Evolutionary conservation across 2,113 vertebrate species (phyloP).

Genomic region (Cochlearius cochlearius): DNA sequence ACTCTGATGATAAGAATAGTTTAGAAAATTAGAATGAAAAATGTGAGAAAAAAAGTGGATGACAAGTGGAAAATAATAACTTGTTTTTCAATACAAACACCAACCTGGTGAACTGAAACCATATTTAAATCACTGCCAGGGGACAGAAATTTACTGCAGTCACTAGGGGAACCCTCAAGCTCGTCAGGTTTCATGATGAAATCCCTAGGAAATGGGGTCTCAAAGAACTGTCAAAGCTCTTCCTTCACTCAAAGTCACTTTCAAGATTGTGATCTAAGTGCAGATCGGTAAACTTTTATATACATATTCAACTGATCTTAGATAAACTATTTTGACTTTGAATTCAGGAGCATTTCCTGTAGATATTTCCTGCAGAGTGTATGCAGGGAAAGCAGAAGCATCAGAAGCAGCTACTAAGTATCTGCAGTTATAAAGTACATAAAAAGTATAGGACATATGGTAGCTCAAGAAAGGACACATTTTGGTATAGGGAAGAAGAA

Average conservation of each 20-base stretch:
- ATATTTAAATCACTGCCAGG: not conserved
- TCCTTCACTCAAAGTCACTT: not conserved
- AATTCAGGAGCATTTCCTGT: not conserved
- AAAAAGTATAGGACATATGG: not conserved
- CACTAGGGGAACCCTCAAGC: not conserved
- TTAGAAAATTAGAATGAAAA: not conserved
- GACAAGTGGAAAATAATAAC: not conserved
- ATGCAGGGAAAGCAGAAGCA: not conserved
- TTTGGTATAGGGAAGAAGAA: not conserved
- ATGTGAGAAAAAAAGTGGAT: not conserved
- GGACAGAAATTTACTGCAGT: not conserved
- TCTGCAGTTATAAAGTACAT: not conserved
- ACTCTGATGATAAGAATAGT: not conserved
- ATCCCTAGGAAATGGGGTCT: not conserved
- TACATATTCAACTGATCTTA: not conserved
- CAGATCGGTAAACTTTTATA: not conserved
- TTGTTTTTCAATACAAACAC: not conserved
- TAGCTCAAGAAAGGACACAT: not conserved
- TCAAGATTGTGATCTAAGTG: not conserved
- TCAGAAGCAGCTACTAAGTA: not conserved
- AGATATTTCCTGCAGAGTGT: not conserved
- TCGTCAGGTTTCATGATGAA: not conserved
- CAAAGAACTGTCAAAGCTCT: not conserved
- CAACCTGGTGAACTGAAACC: not conserved
- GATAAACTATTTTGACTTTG: not conserved